Evolutionary conservation across 64 coral and sea anemone species (phyloP), one percentile per base, ranked within the genome.

Genomic region (Montipora efflorescens): DNA sequence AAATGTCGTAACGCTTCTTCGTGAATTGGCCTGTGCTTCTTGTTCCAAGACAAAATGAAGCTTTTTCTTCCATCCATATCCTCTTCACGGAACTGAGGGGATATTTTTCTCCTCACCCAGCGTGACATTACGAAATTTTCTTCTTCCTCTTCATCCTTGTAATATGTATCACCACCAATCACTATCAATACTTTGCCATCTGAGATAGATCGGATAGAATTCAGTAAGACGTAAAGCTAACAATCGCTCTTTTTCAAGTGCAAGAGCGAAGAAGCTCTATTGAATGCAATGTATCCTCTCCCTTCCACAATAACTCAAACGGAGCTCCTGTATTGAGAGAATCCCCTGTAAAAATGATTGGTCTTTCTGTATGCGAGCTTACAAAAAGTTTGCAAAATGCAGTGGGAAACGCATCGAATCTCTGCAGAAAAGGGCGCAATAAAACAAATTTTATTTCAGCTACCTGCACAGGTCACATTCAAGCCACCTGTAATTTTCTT

Each of bases 1-100:
- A 78, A 93, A 52, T 93, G 90, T n/a, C 59, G 15, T 8, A 96
- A 22, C 6, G 91, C 95, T 21, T 93, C 87, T 59, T 96, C 87
- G 67, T 96, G 95, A 28, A 96, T 96, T 4, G 76, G 16, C 15
- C 88, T 74, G 87, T 96, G 95, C 9, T 81, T 79, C 11, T 84
- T 53, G 43, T 96, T 21, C 91, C 95, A 96, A n/a, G 95, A 96
- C 46, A 96, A 96, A 0, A 96, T 78, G 10, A 96, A 93, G 5
- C 95, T 87, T 8, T 90, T 92, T 4, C 67, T 47, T 47, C 94
- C 94, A 75, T 92, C 85, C 49, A 92, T 8, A 67, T 72, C 92
- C 66, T 92, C 89, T 12, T 75, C 15, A 8, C 52, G 64, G 47
- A 95, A 88, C 77, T 95, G 84, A 22, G 77, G 43, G 18, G 18